These are phyloP conservation scores for Mergus octosetaceus DNA, from an alignment of 2,797 vertebrate species.

Conservation along the genomic window DNA sequence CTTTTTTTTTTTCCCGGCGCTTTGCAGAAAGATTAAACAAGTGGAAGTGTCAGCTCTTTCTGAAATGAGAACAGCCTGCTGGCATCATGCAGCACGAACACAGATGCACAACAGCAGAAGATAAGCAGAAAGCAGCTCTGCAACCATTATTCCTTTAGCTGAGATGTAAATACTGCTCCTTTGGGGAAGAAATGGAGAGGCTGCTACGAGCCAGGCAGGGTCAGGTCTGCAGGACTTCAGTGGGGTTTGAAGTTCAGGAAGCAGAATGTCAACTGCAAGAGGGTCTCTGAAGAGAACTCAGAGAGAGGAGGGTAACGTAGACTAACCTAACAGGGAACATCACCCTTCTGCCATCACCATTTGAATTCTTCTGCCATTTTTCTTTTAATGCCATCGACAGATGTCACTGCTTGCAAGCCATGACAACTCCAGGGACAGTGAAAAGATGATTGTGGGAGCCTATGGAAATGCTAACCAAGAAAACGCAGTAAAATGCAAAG, in stretches of 20 bases:
- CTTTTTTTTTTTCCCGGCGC: neutral
- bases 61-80: neutral
- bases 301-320: neutral
- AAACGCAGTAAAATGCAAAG: neutral
- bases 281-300: neutral
- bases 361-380: neutral
- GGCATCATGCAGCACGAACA: neutral
- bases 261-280: neutral
- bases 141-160: neutral
- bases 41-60: neutral
- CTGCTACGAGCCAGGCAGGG: neutral
- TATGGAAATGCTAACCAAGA: neutral
- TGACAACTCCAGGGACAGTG: neutral
- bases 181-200: neutral
- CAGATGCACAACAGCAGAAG: neutral
- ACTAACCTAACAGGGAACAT: neutral
- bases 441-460: neutral
- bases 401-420: neutral
- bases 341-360: neutral
- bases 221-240: neutral
- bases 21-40: conserved; percentile 13
- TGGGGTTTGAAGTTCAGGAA: neutral
- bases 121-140: neutral
- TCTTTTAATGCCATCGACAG: neutral
- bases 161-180: conserved; percentile 18